Conservation (phyloP, 2,888 invertebrate species). For the Halictus ligatus region DNA sequence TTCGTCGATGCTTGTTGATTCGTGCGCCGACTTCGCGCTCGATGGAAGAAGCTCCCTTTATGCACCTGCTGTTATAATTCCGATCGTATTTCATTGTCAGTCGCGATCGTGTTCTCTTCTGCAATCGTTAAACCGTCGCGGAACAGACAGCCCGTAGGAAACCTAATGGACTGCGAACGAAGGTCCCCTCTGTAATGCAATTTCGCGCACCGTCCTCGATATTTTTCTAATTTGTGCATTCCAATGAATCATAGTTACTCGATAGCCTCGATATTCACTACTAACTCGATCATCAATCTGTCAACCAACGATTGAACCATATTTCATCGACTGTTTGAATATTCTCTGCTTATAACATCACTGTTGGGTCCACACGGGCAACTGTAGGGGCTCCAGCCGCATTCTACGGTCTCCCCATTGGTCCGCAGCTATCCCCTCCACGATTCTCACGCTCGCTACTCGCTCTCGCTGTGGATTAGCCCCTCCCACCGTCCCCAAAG, state of each 20-base stretch:
- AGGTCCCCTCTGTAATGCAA: not conserved
- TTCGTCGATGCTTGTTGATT: conserved; percentile 8
- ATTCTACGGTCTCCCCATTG: not conserved
- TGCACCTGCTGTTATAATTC: not conserved
- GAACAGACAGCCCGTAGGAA: not conserved
- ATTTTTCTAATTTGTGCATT: not conserved
- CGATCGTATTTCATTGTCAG: not conserved
- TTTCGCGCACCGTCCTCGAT: not conserved
- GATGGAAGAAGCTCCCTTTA: not conserved
- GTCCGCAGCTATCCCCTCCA: not conserved
- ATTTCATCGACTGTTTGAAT: not conserved
- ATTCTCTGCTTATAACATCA: not conserved
- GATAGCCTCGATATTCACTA: not conserved
- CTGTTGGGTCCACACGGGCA: not conserved
- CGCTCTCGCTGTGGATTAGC: not conserved
- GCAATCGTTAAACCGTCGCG: not conserved
- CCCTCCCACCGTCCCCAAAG: not conserved
- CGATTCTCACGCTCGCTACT: not conserved
- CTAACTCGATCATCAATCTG: not conserved
- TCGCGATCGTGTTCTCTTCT: not conserved
- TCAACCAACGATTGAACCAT: not conserved
- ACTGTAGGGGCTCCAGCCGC: not conserved
- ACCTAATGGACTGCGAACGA: not conserved
- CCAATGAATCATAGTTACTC: not conserved
- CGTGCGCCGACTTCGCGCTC: not conserved